Evolutionary conservation across 2,797 vertebrate genomes (phyloP), one percentile per base, ranked within the genome.

Genomic region (Crossoptilon crossoptilon): DNA sequence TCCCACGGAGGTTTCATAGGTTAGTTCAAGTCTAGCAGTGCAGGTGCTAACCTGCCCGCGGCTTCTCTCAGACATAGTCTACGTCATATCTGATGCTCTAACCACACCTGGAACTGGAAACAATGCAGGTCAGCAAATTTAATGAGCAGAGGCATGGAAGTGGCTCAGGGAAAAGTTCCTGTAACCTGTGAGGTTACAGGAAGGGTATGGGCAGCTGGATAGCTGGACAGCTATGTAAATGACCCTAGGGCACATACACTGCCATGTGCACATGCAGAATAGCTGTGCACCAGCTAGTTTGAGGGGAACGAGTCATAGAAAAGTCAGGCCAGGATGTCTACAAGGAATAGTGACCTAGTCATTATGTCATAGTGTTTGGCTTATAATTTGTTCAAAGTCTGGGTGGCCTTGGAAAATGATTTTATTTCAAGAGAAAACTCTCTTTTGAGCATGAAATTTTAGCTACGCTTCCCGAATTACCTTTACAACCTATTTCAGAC

Each of bases 91-190:
- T 95, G 68, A 33, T 91, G 83, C 79, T 93, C 18, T 82, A 59
- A 84, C 73, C 94, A 80, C 81, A 35, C 93, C 94, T 92, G 69
- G n/a, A 73, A 13, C 75, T 89, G 69, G 73, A 84, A 94, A 76
- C 67, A 87, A 48, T 66, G 74, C 21, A 39, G 73, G 37, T 79
- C 84, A 95, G 56, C 58, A 64, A 16, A 79, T 64, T 44, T 56
- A 88, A 88, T 58, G 56, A 91, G 85, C 56, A 66, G 53, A 68
- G 35, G 53, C 39, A 37, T 83, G 21, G 60, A 67, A 66, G 43
- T 5, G 23, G 59, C 55, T 89, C 46, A 56, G 75, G 70, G 49
- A 26, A 35, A 19, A 59, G 44, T 44, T 44, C 43, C 43, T 44
- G 43, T 44, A 44, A 19, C 17, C 21, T 51, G 15, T 44, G 82